Conservation (phyloP, 37 sponge, comb jelly and placozoan species). For the Diacarnus erythraeanus region DNA sequence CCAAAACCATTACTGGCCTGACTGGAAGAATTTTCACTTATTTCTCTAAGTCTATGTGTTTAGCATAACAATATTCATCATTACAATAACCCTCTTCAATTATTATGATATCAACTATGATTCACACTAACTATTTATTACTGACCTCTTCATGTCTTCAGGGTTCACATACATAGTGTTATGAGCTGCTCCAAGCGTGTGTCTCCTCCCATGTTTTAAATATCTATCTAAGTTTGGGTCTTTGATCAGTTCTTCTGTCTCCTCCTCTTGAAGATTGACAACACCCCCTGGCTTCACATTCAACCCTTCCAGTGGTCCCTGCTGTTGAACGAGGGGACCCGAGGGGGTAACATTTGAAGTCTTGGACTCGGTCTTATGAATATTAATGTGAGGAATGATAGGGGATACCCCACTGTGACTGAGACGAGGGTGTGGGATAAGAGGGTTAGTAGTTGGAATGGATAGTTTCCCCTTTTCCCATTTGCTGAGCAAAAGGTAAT, state of each 20-base stretch:
- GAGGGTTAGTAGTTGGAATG: slow-evolving; percentile 1
- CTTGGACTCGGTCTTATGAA: slow-evolving; percentile 3
- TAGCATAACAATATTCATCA: too few species aligned
- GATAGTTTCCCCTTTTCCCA: slow-evolving; percentile 55
- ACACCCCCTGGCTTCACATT: not conserved
- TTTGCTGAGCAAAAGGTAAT: slow-evolving; percentile 76
- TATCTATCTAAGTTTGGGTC: slow-evolving; percentile 71
- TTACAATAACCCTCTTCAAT: too few species aligned
- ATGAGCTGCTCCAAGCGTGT: slow-evolving; percentile 71
- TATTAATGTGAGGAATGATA: slow-evolving; percentile 37
- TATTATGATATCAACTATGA: too few species aligned
- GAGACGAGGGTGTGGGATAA: slow-evolving; percentile 24
- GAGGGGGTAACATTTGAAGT: too few species aligned
- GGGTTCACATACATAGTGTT: slow-evolving; percentile 23
- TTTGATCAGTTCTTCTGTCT: slow-evolving; percentile 14
- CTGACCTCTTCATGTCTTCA: slow-evolving; percentile 17
- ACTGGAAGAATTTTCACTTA: not conserved
- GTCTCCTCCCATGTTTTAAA: slow-evolving; percentile 59
- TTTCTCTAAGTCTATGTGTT: not conserved
- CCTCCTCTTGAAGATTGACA: too few species aligned
- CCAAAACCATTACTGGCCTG: slow-evolving; percentile 6
- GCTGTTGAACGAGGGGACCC: slow-evolving; percentile 17
- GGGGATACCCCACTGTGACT: slow-evolving; percentile 18
- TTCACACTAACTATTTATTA: too few species aligned
- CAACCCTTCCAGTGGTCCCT: not conserved